Evolutionary conservation across 2,113 vertebrate genomes (phyloP).

Genomic region (Cheilinus undulatus): DNA sequence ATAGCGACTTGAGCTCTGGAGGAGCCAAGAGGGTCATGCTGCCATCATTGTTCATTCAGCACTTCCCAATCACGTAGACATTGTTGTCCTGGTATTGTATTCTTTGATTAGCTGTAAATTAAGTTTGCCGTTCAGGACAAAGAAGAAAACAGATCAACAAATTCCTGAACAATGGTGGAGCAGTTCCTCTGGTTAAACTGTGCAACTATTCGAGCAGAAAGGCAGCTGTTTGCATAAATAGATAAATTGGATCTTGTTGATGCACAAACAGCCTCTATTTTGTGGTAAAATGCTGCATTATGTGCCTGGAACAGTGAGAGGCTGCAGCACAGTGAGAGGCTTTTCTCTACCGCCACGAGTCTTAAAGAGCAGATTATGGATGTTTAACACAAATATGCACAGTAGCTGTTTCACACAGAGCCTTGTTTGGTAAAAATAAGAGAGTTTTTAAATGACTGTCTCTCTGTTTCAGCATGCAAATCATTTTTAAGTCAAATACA

Average conservation of each 20-base stretch:
- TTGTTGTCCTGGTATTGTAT: constrained; percentile 6
- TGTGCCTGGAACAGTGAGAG: constrained; percentile 31
- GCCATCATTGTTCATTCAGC: neutral
- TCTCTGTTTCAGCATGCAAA: neutral
- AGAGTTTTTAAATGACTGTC: neutral
- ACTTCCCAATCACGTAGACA: neutral
- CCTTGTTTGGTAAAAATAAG: neutral
- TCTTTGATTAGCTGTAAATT: constrained; percentile 10
- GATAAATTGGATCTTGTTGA: constrained; percentile 42
- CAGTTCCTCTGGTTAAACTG: constrained; percentile 16
- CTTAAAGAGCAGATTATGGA: constrained; percentile 7
- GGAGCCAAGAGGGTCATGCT: neutral
- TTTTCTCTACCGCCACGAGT: neutral
- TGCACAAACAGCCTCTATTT: constrained; percentile 37
- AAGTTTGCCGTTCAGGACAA: constrained; percentile 33
- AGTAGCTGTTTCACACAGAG: constrained; percentile 5
- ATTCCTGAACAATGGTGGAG: constrained; percentile 30
- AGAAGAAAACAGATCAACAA: constrained; percentile 19
- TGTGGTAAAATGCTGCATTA: constrained; percentile 46
- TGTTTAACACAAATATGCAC: neutral
- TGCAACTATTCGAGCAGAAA: constrained; percentile 6
- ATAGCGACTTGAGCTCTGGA: neutral
- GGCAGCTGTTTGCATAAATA: constrained; percentile 24
- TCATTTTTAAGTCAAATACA: neutral
- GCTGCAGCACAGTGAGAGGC: constrained; percentile 13